Evolutionary conservation across 1,140 invertebrate genomes (phyloP).

Genomic region (Tetramorium alpestre): DNA sequence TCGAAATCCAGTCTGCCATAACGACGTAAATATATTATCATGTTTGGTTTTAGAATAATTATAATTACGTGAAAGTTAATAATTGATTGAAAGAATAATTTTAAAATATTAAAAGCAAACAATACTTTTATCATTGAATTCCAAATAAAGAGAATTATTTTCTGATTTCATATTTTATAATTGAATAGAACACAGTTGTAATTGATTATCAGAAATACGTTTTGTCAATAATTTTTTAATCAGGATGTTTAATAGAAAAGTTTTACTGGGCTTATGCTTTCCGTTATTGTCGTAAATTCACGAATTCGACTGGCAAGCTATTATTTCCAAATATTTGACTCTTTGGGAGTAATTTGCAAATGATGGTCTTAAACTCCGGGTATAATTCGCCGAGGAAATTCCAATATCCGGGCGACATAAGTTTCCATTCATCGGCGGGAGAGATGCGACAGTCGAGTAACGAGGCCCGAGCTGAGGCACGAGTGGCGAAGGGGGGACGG

Average conservation of each 20-base stretch:
- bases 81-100: not conserved
- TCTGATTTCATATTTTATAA: not conserved
- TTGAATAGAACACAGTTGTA: not conserved
- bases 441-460: not conserved
- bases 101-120: not conserved
- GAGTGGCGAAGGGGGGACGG: not conserved
- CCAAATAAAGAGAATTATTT: not conserved
- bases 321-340: not conserved
- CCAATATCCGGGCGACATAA: constrained; percentile 49
- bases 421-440: constrained; percentile 56
- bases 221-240: not conserved
- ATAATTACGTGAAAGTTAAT: not conserved
- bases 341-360: not conserved
- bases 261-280: not conserved
- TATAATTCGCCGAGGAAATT: constrained; percentile 43
- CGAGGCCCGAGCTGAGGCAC: not conserved
- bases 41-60: not conserved
- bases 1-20: not conserved
- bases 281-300: not conserved
- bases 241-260: not conserved
- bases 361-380: not conserved
- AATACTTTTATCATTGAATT: not conserved
- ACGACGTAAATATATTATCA: not conserved
- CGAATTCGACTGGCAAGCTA: not conserved
- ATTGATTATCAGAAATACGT: not conserved